Conservation (phyloP, 2,797 vertebrate species). For the Helicolenus hilgendorfi region DNA sequence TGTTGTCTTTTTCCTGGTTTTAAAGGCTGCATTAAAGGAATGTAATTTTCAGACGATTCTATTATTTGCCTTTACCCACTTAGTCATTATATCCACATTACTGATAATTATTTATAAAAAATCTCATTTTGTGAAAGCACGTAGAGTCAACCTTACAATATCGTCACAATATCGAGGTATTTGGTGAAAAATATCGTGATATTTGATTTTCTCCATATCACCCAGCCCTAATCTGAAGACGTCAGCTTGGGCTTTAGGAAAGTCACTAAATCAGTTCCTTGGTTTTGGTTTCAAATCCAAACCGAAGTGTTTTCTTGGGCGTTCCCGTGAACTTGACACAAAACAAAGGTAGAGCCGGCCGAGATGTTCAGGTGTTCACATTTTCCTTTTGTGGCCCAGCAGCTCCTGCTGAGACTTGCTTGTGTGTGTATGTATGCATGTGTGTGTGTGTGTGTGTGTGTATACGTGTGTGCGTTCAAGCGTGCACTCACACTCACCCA, state of each 20-base stretch:
- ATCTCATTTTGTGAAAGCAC: no score
- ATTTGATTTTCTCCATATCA: no score
- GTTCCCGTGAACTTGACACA: conserved; percentile 52
- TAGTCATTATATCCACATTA: no score
- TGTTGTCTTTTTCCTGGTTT: no score
- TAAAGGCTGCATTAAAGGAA: no score
- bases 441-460: not conserved
- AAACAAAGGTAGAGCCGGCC: not conserved
- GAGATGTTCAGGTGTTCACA: conserved; percentile 22
- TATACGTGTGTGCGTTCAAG: not conserved
- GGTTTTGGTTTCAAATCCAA: not conserved
- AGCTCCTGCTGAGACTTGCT: conserved; percentile 75
- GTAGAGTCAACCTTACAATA: no score
- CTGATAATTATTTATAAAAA: no score
- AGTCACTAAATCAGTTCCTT: not conserved
- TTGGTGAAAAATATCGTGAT: no score
- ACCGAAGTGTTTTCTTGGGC: conserved; percentile 10
- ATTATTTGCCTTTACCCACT: no score
- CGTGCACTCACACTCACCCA: not conserved
- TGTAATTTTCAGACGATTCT: no score
- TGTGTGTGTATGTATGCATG: conserved; percentile 6
- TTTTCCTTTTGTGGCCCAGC: conserved; percentile 38
- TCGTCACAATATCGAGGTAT: no score
- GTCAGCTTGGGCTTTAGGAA: not conserved
- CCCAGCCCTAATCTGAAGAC: not conserved